phyloP scores from a whole-genome alignment of 2,888 invertebrate genomes.

The Drosophila rellima region DNA sequence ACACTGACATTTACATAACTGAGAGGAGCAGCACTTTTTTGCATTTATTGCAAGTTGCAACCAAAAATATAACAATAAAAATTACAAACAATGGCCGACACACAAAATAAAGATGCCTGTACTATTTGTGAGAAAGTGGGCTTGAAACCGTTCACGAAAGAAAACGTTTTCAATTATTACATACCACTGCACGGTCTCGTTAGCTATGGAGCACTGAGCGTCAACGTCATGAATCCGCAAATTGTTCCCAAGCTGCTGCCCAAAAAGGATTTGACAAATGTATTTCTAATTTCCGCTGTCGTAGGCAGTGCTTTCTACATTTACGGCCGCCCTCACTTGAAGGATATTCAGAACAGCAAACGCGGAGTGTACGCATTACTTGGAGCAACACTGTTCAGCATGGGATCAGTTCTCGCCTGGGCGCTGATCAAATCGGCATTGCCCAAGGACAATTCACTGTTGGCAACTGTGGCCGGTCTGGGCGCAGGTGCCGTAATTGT shows the following conservation, averaged over 20 bases:
- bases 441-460: constrained; percentile 78
- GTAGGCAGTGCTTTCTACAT: constrained; percentile 94
- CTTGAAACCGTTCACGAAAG: constrained; percentile 90
- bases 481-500: constrained; percentile 84
- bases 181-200: constrained; percentile 90
- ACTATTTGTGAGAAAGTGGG: constrained; percentile 84
- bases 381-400: constrained; percentile 93
- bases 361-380: constrained; percentile 89
- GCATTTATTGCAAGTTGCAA: constrained; percentile 46
- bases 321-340: constrained; percentile 92
- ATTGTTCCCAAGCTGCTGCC: constrained; percentile 89
- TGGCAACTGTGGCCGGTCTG: constrained; percentile 83
- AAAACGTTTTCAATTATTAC: constrained; percentile 91
- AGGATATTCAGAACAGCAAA: constrained; percentile 88
- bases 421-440: constrained; percentile 93
- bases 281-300: constrained; percentile 92
- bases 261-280: constrained; percentile 91
- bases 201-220: constrained; percentile 92
- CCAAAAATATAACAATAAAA: constrained; percentile 10
- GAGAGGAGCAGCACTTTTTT: constrained; percentile 44
- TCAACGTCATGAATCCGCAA: constrained; percentile 94
- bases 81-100: constrained; percentile 71
- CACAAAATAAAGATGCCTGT: constrained; percentile 71
- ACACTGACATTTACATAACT: constrained; percentile 72
- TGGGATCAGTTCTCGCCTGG: constrained; percentile 96